These are phyloP conservation scores for Acleris sparsana DNA, from an alignment of 2,888 invertebrate genomes.

Conservation along the genomic window DNA sequence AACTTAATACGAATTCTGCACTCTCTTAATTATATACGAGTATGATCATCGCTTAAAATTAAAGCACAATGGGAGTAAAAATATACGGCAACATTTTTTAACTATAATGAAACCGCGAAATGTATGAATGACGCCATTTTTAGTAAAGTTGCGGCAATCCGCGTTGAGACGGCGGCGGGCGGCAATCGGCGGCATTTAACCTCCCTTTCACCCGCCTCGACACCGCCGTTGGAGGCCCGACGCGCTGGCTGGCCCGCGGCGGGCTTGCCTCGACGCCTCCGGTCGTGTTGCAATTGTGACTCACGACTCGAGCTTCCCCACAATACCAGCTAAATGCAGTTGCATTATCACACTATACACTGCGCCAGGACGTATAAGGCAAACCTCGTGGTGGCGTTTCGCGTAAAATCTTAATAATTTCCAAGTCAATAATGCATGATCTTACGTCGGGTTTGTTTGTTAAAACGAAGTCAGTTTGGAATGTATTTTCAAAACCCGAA, in stretches of 20 bases:
- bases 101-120: constrained; percentile 71
- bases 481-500: no score
- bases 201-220: constrained; percentile 74
- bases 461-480: no score
- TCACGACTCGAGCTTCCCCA: constrained; percentile 34
- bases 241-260: constrained; percentile 65
- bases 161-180: constrained; percentile 57
- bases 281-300: constrained; percentile 29
- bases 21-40: no score
- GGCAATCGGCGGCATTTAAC: constrained; percentile 61
- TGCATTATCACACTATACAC: constrained; percentile 16
- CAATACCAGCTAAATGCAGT: constrained; percentile 25
- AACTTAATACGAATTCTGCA: no score
- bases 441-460: no score
- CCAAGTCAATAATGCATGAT: no score
- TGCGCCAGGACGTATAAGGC: constrained; percentile 28
- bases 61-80: not conserved
- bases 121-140: constrained; percentile 80
- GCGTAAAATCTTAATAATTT: not conserved
- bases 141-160: constrained; percentile 78
- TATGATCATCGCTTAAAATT: no score
- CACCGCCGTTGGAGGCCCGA: constrained; percentile 52
- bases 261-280: constrained; percentile 44
- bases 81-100: constrained; percentile 25
- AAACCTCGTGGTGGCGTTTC: constrained; percentile 22